Conservation (phyloP, 2,113 vertebrate genomes). For the Bubo blakistoni region DNA sequence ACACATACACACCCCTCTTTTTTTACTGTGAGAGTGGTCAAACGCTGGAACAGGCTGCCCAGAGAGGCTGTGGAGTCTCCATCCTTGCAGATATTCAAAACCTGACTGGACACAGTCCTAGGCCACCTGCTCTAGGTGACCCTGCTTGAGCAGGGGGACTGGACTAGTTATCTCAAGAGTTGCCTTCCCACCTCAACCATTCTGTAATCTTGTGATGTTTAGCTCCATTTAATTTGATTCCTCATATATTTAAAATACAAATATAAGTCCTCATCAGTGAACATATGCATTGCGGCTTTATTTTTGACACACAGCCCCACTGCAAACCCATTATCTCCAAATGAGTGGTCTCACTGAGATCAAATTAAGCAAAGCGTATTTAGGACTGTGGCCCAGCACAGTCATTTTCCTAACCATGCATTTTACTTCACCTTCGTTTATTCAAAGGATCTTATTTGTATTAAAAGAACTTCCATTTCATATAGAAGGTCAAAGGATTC, state of each 20-base stretch:
- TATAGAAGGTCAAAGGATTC: not conserved
- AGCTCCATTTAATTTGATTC: not conserved
- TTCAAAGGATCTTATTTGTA: not conserved
- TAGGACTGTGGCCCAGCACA: not conserved
- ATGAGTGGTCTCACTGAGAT: not conserved
- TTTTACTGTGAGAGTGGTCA: not conserved
- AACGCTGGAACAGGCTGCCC: not conserved
- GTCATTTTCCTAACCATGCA: not conserved
- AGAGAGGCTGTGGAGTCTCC: not conserved
- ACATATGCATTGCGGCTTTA: not conserved
- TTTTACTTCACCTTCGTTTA: not conserved
- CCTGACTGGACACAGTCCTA: not conserved
- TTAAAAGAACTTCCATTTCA: not conserved
- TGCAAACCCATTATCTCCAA: not conserved
- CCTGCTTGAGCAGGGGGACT: not conserved
- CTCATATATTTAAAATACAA: not conserved
- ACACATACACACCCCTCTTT: too few relatives aligned
- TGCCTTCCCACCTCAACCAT: not conserved
- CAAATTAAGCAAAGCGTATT: conserved; percentile 6
- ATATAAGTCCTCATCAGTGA: not conserved
- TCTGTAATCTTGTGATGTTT: not conserved
- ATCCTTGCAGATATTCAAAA: not conserved
- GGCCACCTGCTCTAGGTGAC: not conserved
- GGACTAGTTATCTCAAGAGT: not conserved
- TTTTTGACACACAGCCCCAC: not conserved